phyloP scores from a whole-genome alignment of 2,113 vertebrate species.

The human region DNA sequence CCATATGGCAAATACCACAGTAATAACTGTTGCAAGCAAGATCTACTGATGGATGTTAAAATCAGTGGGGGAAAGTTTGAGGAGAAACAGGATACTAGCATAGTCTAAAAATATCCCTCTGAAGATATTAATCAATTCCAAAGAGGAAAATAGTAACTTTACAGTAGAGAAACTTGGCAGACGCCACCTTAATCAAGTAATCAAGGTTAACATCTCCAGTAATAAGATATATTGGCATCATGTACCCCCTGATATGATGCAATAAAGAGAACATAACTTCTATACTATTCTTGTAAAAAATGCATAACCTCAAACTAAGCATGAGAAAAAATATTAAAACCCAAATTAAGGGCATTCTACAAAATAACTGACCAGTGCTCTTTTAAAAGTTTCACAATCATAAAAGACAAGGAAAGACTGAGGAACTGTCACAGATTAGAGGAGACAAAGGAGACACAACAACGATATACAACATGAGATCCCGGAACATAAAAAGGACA shows the following conservation, averaged over 20 bases:
- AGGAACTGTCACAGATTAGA: neutral
- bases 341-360: neutral
- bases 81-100: neutral
- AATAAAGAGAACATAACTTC: neutral
- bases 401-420: conserved; percentile 1
- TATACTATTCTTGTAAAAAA: neutral
- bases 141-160: neutral
- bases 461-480: neutral
- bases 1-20: neutral
- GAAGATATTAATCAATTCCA: conserved; percentile 1
- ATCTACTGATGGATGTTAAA: neutral
- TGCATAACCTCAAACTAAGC: neutral
- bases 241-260: neutral
- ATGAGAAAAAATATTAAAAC: neutral
- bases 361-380: neutral
- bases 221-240: neutral
- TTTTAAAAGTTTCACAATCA: conserved; percentile 18
- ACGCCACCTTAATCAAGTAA: neutral
- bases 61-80: conserved; percentile 26
- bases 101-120: neutral
- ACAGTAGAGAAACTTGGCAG: neutral
- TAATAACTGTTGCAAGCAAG: neutral
- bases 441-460: neutral
- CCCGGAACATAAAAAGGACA: neutral
- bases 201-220: neutral